These are phyloP conservation scores for Lucifuga dentata DNA, from an alignment of 2,113 vertebrate genomes.

Conservation along the genomic window DNA sequence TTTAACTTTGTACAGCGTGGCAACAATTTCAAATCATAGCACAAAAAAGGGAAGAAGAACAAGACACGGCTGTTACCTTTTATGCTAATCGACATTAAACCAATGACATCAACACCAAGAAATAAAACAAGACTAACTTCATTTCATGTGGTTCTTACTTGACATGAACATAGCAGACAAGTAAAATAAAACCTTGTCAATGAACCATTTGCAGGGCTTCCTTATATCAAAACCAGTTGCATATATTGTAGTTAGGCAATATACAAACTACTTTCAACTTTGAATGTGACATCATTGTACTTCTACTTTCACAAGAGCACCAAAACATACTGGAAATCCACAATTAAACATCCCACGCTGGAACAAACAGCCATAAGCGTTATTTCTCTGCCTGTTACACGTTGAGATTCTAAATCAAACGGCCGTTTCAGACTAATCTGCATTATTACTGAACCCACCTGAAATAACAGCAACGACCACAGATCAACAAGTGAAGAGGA, in stretches of 20 bases:
- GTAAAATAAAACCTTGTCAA: background rate
- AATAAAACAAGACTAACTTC: background rate
- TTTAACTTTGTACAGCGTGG: background rate
- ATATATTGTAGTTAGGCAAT: too few relatives aligned
- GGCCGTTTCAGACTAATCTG: constrained; percentile 44
- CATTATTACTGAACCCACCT: constrained; percentile 64
- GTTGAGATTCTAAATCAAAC: constrained; percentile 44
- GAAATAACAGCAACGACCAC: constrained; percentile 67
- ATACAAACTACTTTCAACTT: background rate
- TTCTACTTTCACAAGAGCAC: background rate
- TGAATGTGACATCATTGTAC: background rate
- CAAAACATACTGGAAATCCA: background rate
- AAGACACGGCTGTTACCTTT: background rate
- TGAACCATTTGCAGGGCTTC: background rate
- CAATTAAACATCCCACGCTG: background rate
- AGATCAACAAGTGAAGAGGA: constrained; percentile 70
- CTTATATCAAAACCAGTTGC: too few relatives aligned
- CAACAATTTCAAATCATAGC: constrained; percentile 7
- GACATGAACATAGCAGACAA: background rate
- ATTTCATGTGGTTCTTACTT: background rate
- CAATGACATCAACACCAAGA: background rate
- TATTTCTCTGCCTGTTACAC: constrained; percentile 1
- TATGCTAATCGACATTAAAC: constrained; percentile 8
- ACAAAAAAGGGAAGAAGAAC: background rate
- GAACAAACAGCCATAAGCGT: background rate